Evolutionary conservation across 2,113 vertebrate species (phyloP).

Genomic region (Pseudonaja textilis): DNA sequence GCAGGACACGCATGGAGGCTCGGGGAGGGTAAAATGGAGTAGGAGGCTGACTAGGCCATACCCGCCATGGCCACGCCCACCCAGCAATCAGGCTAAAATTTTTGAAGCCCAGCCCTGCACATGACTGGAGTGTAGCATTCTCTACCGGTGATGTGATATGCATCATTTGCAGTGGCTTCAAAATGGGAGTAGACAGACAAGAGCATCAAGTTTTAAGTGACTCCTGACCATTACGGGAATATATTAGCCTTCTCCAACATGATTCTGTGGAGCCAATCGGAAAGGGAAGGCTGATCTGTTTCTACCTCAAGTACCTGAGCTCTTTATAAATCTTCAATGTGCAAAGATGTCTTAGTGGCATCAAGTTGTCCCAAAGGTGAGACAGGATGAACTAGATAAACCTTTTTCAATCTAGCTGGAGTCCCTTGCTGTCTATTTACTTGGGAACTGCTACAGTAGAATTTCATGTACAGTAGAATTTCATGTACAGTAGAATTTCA

Average conservation of each 20-base stretch:
- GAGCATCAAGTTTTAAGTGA: not conserved
- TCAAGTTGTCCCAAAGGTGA: not conserved
- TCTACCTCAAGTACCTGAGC: not conserved
- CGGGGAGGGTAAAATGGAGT: too few relatives aligned
- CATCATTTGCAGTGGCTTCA: not conserved
- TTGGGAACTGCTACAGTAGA: not conserved
- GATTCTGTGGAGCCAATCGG: not conserved
- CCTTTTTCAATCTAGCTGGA: not conserved
- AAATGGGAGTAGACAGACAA: not conserved
- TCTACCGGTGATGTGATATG: not conserved
- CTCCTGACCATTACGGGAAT: not conserved
- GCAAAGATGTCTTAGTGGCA: not conserved
- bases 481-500: not conserved
- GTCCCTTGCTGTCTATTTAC: not conserved
- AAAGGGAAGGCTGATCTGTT: not conserved
- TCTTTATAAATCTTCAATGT: not conserved
- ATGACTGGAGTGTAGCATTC: not conserved
- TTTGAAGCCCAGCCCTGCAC: too few relatives aligned
- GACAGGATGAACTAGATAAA: not conserved
- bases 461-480: conserved; percentile 17
- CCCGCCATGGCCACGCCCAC: too few relatives aligned
- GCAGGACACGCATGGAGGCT: too few relatives aligned
- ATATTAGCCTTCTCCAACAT: not conserved
- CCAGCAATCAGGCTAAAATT: too few relatives aligned
- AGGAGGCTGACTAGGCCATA: too few relatives aligned